These are phyloP conservation scores for Danio aesculapii DNA, from an alignment of 2,797 vertebrate species.

Conservation along the genomic window DNA sequence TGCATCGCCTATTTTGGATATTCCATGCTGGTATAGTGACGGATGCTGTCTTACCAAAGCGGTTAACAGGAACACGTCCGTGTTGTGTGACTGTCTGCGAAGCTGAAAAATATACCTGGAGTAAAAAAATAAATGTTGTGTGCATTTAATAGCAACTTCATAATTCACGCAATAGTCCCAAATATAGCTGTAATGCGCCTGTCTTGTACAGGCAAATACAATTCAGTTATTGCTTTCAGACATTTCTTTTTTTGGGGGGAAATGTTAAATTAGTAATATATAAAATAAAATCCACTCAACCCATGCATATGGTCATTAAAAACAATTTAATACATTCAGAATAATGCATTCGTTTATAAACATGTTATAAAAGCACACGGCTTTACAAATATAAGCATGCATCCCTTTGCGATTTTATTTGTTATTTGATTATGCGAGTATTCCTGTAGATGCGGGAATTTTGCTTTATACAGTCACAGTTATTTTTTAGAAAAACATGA, in stretches of 20 bases:
- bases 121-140: neutral
- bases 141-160: neutral
- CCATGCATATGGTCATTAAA: neutral
- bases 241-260: neutral
- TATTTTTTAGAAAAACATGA: neutral
- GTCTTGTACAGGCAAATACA: too few species aligned
- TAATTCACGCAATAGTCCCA: too few species aligned
- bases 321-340: neutral
- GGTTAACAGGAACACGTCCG: neutral
- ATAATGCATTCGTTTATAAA: slow-evolving; percentile 16
- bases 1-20: too few species aligned
- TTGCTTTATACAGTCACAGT: neutral
- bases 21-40: neutral
- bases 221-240: neutral
- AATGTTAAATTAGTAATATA: too few species aligned
- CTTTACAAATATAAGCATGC: neutral
- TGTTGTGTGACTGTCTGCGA: neutral
- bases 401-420: neutral
- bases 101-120: neutral
- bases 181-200: too few species aligned
- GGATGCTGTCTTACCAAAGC: neutral
- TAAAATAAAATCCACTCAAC: neutral
- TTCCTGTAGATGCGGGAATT: neutral
- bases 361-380: neutral
- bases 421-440: neutral